Conservation (phyloP, 2,113 vertebrate genomes). For the Coturnix japonica region DNA sequence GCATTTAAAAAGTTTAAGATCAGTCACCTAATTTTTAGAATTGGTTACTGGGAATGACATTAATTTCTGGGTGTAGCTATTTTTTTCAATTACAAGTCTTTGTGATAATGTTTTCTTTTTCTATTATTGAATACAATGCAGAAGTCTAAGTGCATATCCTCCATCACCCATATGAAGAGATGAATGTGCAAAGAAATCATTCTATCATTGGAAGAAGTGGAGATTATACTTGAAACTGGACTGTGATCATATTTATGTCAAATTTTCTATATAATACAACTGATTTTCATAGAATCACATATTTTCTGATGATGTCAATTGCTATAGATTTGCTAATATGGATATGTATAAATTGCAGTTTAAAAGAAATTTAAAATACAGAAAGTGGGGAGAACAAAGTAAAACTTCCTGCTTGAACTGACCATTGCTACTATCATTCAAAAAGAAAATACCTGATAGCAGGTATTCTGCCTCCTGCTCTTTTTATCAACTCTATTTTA, state of each 20-base stretch:
- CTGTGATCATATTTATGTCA: neutral
- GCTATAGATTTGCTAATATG: neutral
- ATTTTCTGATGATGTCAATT: neutral
- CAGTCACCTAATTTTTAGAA: neutral
- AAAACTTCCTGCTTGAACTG: neutral
- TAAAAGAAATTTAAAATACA: neutral
- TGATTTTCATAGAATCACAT: neutral
- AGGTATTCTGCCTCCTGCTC: neutral
- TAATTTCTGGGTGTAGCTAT: neutral
- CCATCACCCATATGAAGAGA: neutral
- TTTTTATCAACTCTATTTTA: neutral
- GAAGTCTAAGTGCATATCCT: neutral
- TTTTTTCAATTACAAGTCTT: neutral
- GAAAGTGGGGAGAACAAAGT: neutral
- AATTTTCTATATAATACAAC: neutral
- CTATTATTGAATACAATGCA: neutral
- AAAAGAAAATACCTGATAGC: neutral
- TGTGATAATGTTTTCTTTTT: neutral
- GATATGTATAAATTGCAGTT: neutral
- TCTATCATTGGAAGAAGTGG: neutral
- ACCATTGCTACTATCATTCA: neutral
- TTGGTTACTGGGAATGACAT: neutral
- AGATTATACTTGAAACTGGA: neutral
- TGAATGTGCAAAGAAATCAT: neutral
- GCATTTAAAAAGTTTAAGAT: neutral